Percentiles rank a stretch among this genome's conserved stretches.
These are phyloP conservation scores for Hirtodrosophila alboralis DNA, from an alignment of 2,888 invertebrate species.

Conservation along the genomic window DNA sequence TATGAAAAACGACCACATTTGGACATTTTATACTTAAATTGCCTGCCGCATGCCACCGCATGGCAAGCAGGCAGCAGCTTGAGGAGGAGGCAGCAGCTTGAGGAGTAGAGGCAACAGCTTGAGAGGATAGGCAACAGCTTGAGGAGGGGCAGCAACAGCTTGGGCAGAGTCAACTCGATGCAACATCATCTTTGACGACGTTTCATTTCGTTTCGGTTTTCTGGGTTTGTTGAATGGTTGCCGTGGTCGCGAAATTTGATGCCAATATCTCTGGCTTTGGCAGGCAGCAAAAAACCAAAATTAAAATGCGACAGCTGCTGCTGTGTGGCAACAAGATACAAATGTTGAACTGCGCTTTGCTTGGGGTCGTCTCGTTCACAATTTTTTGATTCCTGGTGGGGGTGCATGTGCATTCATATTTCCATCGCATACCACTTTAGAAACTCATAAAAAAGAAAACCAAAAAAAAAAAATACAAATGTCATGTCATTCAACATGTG, in stretches of 20 bases:
- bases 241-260: slow-evolving; percentile 70
- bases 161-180: too few relatives aligned
- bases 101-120: too few relatives aligned
- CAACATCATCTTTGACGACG: slow-evolving; percentile 11
- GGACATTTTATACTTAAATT: slow-evolving; percentile 78
- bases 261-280: slow-evolving; percentile 41
- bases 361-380: slow-evolving; percentile 39
- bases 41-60: slow-evolving; percentile 71
- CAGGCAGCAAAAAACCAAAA: slow-evolving; percentile 31
- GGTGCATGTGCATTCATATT: slow-evolving; percentile 42
- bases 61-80: slow-evolving; percentile 44
- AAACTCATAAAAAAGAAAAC: slow-evolving; percentile 6
- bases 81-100: slow-evolving; percentile 50
- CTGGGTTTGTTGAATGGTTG: slow-evolving; percentile 70
- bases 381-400: slow-evolving; percentile 25
- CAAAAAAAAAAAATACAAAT: slow-evolving; percentile 22
- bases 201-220: slow-evolving; percentile 72
- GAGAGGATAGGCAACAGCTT: slow-evolving; percentile 41
- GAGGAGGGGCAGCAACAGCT: too few relatives aligned
- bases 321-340: slow-evolving; percentile 51
- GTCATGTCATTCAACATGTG: slow-evolving; percentile 33
- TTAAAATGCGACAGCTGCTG: slow-evolving; percentile 33
- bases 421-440: slow-evolving; percentile 17
- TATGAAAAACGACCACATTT: slow-evolving; percentile 72
- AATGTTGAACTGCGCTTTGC: slow-evolving; percentile 35